A percentile compares a stretch with the other conserved stretches of the same genome.
Evolutionary conservation across 1,140 invertebrate species (phyloP).

Genomic region (Drosophila lacteicornis): DNA sequence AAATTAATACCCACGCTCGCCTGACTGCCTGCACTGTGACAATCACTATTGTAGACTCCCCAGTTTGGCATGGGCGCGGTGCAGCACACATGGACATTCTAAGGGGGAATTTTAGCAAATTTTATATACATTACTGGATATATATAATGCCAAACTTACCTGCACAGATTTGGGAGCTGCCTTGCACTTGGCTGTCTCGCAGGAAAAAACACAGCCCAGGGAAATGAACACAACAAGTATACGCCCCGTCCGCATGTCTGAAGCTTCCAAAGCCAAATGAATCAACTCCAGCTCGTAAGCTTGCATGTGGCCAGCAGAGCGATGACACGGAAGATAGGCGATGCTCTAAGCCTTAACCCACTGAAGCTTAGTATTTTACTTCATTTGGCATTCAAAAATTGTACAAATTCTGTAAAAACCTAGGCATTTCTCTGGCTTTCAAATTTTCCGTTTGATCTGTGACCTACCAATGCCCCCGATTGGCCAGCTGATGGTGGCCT

Average conservation of each 20-base stretch:
- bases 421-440: background rate
- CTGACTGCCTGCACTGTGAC: conserved; percentile 46
- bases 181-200: conserved; percentile 50
- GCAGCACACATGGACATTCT: conserved; percentile 69
- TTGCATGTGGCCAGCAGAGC: conserved; percentile 21
- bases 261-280: conserved; percentile 6
- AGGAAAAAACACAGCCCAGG: background rate
- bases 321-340: conserved; percentile 17
- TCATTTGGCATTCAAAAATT: conserved; percentile 9
- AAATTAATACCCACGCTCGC: conserved; percentile 50
- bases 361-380: conserved; percentile 9
- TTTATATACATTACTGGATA: background rate
- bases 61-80: conserved; percentile 67
- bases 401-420: background rate
- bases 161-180: conserved; percentile 67
- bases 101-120: background rate
- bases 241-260: conserved; percentile 34
- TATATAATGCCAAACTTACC: conserved; percentile 14
- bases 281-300: background rate
- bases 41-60: conserved; percentile 61
- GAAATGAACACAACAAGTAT: conserved; percentile 11
- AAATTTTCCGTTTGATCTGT: background rate
- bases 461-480: background rate
- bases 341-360: conserved; percentile 7
- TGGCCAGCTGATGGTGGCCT: background rate